Conservation (phyloP, 2,113 vertebrate genomes). For the Eublepharis macularius region DNA sequence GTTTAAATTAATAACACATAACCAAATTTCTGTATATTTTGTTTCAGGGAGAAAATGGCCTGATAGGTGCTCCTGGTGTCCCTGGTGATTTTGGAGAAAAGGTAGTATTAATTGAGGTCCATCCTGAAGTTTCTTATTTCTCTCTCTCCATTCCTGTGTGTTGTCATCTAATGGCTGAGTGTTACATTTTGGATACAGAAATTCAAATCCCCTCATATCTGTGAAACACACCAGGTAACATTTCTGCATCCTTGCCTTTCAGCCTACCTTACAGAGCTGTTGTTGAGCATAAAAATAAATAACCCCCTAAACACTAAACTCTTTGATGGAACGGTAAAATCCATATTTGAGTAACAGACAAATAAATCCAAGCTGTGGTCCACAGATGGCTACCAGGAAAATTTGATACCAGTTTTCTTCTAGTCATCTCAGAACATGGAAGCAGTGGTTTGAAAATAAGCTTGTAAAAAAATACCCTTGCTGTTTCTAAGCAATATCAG, state of each 20-base stretch:
- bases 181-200: not conserved
- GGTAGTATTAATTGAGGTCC: conserved; percentile 45
- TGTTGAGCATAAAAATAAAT: not conserved
- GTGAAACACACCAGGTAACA: not conserved
- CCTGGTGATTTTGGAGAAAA: conserved; percentile 50
- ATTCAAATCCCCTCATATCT: not conserved
- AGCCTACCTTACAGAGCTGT: not conserved
- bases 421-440: not conserved
- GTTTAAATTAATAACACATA: not conserved
- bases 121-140: not conserved
- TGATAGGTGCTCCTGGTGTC: conserved; percentile 58
- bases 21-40: conserved; percentile 30
- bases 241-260: not conserved
- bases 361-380: not conserved
- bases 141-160: conserved; percentile 15
- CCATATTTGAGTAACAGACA: not conserved
- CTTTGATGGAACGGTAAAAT: not conserved
- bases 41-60: conserved; percentile 71
- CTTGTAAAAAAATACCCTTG: not conserved
- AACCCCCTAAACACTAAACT: too few species aligned
- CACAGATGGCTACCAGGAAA: not conserved
- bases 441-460: not conserved
- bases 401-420: not conserved
- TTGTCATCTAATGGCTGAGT: not conserved
- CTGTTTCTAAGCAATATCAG: not conserved